phyloP scores from a whole-genome alignment of 2,113 vertebrate genomes.

The Microcebus ravelobensis region DNA sequence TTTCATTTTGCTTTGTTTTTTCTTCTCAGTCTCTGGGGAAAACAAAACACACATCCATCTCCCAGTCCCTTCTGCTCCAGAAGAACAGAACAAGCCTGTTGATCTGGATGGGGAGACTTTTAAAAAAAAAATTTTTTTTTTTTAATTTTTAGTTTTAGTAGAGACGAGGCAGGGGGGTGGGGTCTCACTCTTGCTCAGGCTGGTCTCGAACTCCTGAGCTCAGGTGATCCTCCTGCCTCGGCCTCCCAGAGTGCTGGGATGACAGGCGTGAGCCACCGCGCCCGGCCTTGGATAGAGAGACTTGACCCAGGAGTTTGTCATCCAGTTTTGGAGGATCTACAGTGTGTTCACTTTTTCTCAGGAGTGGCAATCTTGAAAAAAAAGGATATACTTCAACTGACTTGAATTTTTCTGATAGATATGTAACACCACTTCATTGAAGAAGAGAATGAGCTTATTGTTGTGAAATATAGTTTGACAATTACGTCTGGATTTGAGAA shows the following conservation, averaged over 20 bases:
- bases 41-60: background rate
- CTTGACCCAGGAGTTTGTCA: background rate
- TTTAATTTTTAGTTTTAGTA: no score
- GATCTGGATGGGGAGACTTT: background rate
- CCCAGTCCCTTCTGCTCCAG: background rate
- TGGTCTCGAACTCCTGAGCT: no score
- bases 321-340: background rate
- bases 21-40: background rate
- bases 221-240: no score
- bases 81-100: background rate
- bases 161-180: no score
- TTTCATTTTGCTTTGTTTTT: background rate
- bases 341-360: background rate
- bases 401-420: background rate
- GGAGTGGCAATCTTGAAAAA: background rate
- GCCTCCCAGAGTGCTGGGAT: no score
- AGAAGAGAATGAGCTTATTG: background rate
- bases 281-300: background rate
- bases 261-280: no score
- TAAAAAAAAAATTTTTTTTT: no score
- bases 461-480: background rate
- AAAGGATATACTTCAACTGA: background rate
- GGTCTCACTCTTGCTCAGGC: no score
- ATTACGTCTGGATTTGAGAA: background rate
- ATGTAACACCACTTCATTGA: background rate